phyloP scores from a whole-genome alignment of 1,140 invertebrate genomes.

The Aporrectodea caliginosa region DNA sequence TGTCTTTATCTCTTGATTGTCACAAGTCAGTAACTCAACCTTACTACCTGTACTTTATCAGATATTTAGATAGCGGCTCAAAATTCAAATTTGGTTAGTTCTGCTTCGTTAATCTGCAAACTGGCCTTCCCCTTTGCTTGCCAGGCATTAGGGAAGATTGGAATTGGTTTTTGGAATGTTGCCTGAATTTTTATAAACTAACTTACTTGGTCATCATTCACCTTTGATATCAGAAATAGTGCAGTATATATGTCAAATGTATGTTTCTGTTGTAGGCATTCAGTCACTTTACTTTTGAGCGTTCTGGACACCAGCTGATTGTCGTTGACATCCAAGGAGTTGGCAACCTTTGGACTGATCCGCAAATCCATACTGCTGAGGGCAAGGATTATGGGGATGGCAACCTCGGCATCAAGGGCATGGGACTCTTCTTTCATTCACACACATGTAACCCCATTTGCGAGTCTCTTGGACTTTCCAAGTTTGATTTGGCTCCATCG shows the following conservation, averaged over 20 bases:
- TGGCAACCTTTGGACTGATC: constrained; percentile 64
- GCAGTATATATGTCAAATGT: constrained; percentile 8
- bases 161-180: too few species aligned
- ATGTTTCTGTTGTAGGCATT: constrained; percentile 61
- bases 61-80: too few species aligned
- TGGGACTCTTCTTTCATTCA: constrained; percentile 64
- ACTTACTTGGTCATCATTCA: too few species aligned
- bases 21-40: too few species aligned
- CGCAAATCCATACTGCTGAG: constrained; percentile 62
- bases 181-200: too few species aligned
- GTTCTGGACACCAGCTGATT: constrained; percentile 62
- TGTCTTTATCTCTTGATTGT: too few species aligned
- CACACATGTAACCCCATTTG: constrained; percentile 63
- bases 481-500: constrained; percentile 59
- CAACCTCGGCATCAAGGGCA: constrained; percentile 62
- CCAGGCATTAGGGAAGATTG: too few species aligned
- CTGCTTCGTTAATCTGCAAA: too few species aligned
- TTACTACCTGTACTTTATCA: too few species aligned
- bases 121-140: too few species aligned
- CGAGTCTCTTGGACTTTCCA: constrained; percentile 56
- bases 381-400: constrained; percentile 61
- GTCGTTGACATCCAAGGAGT: constrained; percentile 67
- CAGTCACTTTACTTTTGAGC: constrained; percentile 65
- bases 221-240: too few species aligned
- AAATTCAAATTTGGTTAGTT: too few species aligned